Percentiles rank a stretch among this genome's conserved stretches.
Evolutionary conservation across 2,113 vertebrate species (phyloP).

Genomic region (Myiagra hebetior): DNA sequence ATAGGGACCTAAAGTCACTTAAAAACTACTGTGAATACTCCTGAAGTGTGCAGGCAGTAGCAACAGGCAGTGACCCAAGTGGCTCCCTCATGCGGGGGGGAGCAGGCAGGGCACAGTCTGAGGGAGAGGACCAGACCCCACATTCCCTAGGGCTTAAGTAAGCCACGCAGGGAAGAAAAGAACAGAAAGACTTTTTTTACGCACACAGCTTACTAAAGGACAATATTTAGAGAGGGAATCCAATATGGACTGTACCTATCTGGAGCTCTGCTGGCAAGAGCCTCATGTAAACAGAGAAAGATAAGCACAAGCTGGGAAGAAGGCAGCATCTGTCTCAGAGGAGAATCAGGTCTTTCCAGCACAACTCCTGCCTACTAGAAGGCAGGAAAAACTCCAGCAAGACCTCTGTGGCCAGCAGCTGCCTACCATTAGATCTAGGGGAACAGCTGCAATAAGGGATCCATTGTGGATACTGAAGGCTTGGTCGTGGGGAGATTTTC

Average conservation of each 20-base stretch:
- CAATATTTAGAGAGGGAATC: background rate
- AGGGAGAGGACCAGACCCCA: background rate
- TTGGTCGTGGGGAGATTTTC: too few relatives aligned
- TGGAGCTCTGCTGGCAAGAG: background rate
- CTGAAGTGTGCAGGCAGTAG: background rate
- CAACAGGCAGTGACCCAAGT: rapidly evolving
- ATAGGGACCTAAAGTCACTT: background rate
- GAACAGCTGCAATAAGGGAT: background rate
- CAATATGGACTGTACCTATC: background rate
- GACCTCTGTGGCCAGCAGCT: rapidly evolving
- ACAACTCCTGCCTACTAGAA: background rate
- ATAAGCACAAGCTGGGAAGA: background rate
- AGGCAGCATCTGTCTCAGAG: background rate
- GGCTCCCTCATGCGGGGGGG: rapidly evolving
- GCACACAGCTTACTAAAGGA: background rate
- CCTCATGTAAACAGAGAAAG: background rate
- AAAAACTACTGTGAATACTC: background rate
- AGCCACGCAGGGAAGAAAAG: background rate
- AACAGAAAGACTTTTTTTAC: background rate
- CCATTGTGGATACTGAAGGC: too few relatives aligned
- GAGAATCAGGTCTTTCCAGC: background rate
- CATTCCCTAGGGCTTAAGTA: background rate
- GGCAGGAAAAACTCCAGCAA: background rate
- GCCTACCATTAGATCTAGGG: background rate
- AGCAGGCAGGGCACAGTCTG: background rate